Conservation (phyloP, 2,888 invertebrate genomes). For the Drosophila ezoana region DNA sequence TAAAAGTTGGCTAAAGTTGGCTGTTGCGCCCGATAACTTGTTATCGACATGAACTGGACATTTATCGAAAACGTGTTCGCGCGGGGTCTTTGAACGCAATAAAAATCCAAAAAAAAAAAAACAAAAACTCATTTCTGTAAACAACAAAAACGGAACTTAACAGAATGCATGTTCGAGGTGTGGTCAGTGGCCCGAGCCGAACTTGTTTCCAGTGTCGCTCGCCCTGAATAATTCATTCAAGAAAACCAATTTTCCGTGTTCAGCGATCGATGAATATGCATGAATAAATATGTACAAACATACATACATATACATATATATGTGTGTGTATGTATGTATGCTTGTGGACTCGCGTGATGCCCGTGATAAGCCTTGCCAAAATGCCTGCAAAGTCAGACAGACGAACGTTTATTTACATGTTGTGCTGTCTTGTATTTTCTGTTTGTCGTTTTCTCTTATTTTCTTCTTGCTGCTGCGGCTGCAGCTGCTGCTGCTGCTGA, state of each 20-base stretch:
- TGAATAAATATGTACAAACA: slow-evolving; percentile 25
- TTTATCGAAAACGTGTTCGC: slow-evolving; percentile 34
- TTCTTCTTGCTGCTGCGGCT: slow-evolving; percentile 23
- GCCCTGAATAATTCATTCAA: slow-evolving; percentile 75
- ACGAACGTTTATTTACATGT: slow-evolving; percentile 51
- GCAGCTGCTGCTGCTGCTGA: slow-evolving; percentile 33
- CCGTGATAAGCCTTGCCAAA: slow-evolving; percentile 57
- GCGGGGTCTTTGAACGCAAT: slow-evolving; percentile 63
- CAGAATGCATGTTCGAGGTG: slow-evolving; percentile 53
- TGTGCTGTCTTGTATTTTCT: slow-evolving; percentile 18
- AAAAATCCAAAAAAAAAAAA: slow-evolving; percentile 18
- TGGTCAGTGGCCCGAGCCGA: slow-evolving; percentile 71
- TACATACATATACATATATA: neutral
- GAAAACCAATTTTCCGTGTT: slow-evolving; percentile 71
- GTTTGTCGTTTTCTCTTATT: slow-evolving; percentile 24
- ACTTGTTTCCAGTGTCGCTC: slow-evolving; percentile 45
- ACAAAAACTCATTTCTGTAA: slow-evolving; percentile 8
- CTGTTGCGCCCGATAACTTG: slow-evolving; percentile 6
- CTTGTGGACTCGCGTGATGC: slow-evolving; percentile 9
- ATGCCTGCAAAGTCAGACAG: slow-evolving; percentile 29
- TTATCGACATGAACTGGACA: slow-evolving; percentile 12
- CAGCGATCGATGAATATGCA: slow-evolving; percentile 70
- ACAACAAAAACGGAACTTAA: slow-evolving; percentile 37
- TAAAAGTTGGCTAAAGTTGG: neutral
- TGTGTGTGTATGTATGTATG: neutral